These are phyloP conservation scores for Bryconaethiops microstoma DNA, from an alignment of 2,797 vertebrate species.

Conservation along the genomic window DNA sequence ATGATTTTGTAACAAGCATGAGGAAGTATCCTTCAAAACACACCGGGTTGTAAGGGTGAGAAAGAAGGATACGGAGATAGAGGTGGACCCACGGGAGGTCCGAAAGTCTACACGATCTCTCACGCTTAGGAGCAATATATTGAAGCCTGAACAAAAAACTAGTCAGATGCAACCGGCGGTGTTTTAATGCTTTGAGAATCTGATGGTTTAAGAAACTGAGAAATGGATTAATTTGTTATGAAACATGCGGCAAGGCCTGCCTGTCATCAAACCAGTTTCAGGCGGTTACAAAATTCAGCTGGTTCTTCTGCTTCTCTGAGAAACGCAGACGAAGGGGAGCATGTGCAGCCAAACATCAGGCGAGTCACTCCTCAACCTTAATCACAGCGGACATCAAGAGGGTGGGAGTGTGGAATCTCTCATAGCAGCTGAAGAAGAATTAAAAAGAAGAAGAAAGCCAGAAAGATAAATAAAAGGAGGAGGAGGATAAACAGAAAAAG, in stretches of 20 bases:
- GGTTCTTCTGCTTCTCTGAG: too few species aligned
- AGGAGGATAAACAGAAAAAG: too few species aligned
- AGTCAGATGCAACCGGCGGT: neutral
- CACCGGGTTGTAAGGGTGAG: neutral
- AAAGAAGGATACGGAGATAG: neutral
- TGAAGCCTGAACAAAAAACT: conserved; percentile 4
- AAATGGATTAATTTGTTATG: neutral
- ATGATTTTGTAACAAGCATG: neutral
- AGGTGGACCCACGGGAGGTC: conserved; percentile 9
- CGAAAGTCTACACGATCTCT: too few species aligned
- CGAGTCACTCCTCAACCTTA: neutral
- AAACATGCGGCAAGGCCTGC: too few species aligned
- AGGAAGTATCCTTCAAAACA: too few species aligned
- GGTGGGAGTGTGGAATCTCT: neutral
- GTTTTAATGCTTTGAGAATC: neutral
- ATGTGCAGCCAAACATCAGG: neutral
- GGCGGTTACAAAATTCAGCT: too few species aligned
- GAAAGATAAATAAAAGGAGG: neutral
- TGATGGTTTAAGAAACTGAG: neutral
- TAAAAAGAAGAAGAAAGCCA: neutral
- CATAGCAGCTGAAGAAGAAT: neutral
- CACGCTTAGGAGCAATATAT: conserved; percentile 27
- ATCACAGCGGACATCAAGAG: neutral
- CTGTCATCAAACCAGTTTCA: too few species aligned
- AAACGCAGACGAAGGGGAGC: neutral